A percentile compares a stretch with the other conserved stretches of the same genome.
Evolutionary conservation across 2,888 invertebrate genomes (phyloP).

Genomic region (Cheilosia variabilis): DNA sequence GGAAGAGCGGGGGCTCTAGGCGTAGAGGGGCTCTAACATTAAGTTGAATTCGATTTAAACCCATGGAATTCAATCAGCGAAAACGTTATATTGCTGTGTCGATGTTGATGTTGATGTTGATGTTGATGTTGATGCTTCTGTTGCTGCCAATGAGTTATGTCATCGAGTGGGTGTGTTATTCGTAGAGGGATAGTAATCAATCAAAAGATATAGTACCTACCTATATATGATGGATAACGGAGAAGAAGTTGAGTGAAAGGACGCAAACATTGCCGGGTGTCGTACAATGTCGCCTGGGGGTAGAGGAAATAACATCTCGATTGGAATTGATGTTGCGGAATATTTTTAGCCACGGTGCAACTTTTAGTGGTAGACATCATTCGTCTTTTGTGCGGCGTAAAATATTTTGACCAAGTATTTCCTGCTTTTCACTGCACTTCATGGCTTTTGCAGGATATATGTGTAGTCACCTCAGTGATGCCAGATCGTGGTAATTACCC

Average conservation of each 20-base stretch:
- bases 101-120: not conserved
- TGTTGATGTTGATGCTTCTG: not conserved
- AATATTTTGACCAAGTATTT: too few species aligned
- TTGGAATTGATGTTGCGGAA: not conserved
- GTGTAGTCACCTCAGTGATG: too few species aligned
- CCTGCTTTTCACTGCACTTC: too few species aligned
- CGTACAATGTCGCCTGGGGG: not conserved
- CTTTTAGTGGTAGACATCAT: not conserved
- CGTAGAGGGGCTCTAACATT: not conserved
- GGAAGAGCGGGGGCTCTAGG: not conserved
- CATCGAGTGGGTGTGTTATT: not conserved
- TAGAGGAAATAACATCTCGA: not conserved
- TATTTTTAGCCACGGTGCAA: not conserved
- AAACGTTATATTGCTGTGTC: not conserved
- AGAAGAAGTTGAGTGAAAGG: not conserved
- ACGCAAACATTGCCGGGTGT: not conserved
- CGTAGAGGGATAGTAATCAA: not conserved
- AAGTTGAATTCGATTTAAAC: not conserved
- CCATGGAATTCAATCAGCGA: constrained; percentile 31
- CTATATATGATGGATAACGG: not conserved
- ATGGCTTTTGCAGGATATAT: too few species aligned
- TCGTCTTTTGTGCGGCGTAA: not conserved
- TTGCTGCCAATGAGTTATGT: not conserved
- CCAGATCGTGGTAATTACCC: too few species aligned
- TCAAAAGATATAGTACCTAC: not conserved